Evolutionary conservation across 2,888 invertebrate species (phyloP), one percentile per base, ranked within the genome.

Genomic region (Aphrophora alni): DNA sequence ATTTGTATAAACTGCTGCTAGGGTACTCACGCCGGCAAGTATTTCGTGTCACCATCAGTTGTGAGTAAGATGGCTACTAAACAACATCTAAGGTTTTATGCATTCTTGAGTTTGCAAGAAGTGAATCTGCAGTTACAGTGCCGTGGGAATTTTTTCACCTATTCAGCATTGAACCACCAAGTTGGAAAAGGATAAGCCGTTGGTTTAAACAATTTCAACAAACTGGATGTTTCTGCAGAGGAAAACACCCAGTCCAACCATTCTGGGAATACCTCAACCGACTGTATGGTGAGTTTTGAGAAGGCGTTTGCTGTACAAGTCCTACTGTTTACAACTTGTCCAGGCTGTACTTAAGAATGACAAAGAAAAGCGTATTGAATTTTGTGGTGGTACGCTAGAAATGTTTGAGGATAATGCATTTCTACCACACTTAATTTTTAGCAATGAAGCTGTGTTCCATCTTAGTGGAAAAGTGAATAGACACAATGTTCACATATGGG

Each of bases 401-500:
- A 72, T 4, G 28, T n/a, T 73, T 33, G n/a, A 59, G 59, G 76
- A 68, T 28, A 26, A 76, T 27, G n/a, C 27, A 0, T 68, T 76
- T 76, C 59, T 76, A 25, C 27, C 21, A 24, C 59, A 68, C 2
- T 2, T 75, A 44, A 51, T 75, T 44, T 73, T 76, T 27, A 76
- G 76, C 76, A 21, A 76, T 76, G 51, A 51, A 28, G 51, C 68
- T 0, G 68, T 68, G 4, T 76, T 76, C 28, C 76, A 27, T 17
- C 27, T 76, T 14, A 76, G 76, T 59, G 76, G 68, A 68, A 38
- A 76, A 68, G 59, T 76, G 12, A 76, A 76, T 26, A 51, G 76
- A 59, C 76, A 76, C 28, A 59, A 76, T 59, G 59, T 59, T 68
- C 76, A 27, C n/a, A 76, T 68, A 10, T 26, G 59, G 59, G 76